Base-by-base conservation (phyloP, 2,888 invertebrate species). In the Cheilosia vulpina region DNA sequence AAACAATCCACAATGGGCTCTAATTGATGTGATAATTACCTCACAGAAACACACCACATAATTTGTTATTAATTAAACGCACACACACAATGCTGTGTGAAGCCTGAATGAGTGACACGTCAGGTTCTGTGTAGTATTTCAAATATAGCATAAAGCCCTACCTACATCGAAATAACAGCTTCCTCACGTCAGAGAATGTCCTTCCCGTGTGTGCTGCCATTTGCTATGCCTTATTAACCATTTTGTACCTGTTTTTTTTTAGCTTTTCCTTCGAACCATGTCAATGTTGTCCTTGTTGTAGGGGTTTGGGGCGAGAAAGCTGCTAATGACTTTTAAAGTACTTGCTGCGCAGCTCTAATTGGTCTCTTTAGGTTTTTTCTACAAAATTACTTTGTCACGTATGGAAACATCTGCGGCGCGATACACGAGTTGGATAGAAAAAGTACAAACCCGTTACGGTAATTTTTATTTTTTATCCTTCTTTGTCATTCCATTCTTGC, bases 241-340 rank as follows among this genome's bases (percentile, higher is more conserved):
- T 72, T 71, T 63, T 60, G 45, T 55, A 52, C 52, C 31, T 45
- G n/a, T 41, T 63, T 43, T 11, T 41, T 55, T n/a, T 31, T 11
- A 0, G 24, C 27, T 60, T 27, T 21, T 76, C 66, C 80, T 43
- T 53, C 73, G 58, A 66, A 62, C 75, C 53, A 58, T 76, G 73
- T 69, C 63, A 47, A 41, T 52, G 47, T 65, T 66, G 53, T 55
- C 50, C 38, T 68, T n/a, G 45, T 53, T 41, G 11, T 31, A 55
- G 47, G 75, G 55, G 53, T 53, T 87, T 88, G 89, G 38, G 13
- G 13, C 38, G 38, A 13, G 87, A 89, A 89, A 90, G 88, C 90
- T 90, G 90, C 90, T 90, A 90, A 90, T 90, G 91, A 90, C 90
- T 90, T 90, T 90, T 88, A 89, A 90, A 90, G 88, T 88, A 89